These are phyloP conservation scores for Metallyticus violacea DNA, from an alignment of 2,888 invertebrate species.

Conservation along the genomic window DNA sequence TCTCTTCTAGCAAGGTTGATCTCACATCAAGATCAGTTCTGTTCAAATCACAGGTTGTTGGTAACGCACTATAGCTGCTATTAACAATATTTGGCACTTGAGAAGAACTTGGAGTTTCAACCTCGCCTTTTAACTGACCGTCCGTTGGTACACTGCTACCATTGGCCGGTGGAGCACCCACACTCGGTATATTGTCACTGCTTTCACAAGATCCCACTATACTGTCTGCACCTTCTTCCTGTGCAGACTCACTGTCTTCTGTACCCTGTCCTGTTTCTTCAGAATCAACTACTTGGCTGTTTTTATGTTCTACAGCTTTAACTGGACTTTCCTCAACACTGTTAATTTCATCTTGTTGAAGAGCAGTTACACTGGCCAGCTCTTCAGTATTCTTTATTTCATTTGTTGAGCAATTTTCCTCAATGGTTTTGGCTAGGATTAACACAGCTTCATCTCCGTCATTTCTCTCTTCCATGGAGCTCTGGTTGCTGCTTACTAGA, in stretches of 20 bases:
- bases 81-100: conserved; percentile 30
- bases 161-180: background rate
- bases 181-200: background rate
- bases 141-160: background rate
- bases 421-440: conserved; percentile 9
- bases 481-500: conserved; percentile 4
- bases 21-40: conserved; percentile 6
- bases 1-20: background rate
- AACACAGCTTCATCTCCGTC: conserved; percentile 30
- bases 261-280: conserved; percentile 35
- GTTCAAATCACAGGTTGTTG: conserved; percentile 25
- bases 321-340: conserved; percentile 25
- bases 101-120: conserved; percentile 14
- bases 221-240: background rate
- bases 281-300: conserved; percentile 41
- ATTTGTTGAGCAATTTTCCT: background rate
- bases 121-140: background rate
- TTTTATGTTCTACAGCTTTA: conserved; percentile 37
- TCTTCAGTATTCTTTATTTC: conserved; percentile 23
- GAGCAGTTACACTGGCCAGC: conserved; percentile 35
- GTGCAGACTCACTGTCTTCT: background rate
- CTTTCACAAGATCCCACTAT: conserved; percentile 1
- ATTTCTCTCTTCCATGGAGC: conserved; percentile 33
- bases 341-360: conserved; percentile 29
- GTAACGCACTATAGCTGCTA: background rate